phyloP scores from a whole-genome alignment of 64 coral and sea anemone genomes.

The Dendrophyllia cribrosa region DNA sequence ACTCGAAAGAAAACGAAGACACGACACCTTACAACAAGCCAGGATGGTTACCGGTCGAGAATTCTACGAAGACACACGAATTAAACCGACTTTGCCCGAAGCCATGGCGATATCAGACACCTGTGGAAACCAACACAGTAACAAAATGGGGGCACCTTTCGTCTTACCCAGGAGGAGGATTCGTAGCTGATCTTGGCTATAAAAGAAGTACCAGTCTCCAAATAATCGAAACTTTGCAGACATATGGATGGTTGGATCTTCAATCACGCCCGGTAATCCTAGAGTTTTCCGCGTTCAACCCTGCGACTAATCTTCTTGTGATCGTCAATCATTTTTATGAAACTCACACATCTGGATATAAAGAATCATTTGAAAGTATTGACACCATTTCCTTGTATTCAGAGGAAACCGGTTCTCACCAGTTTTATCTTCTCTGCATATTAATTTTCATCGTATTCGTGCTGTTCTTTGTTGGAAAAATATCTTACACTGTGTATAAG shows the following conservation, averaged over 20 bases:
- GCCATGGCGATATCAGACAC: constrained; percentile 48
- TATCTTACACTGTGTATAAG: constrained; percentile 14
- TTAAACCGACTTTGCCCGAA: constrained; percentile 15
- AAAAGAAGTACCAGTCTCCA: neutral
- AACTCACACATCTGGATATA: neutral
- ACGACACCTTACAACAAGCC: neutral
- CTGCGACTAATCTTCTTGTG: constrained; percentile 29
- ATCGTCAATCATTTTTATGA: constrained; percentile 38
- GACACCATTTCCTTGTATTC: constrained; percentile 37
- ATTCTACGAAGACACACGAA: neutral
- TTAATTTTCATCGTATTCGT: constrained; percentile 25
- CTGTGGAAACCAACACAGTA: neutral
- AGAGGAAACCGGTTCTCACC: constrained; percentile 8
- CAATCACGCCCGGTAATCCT: constrained; percentile 23
- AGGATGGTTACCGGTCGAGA: constrained; percentile 8
- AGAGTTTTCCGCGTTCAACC: constrained; percentile 36
- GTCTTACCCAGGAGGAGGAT: constrained; percentile 37
- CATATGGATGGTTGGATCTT: constrained; percentile 22
- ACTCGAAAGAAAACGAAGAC: constrained; percentile 37
- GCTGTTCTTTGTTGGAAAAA: constrained; percentile 9
- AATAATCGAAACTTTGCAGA: constrained; percentile 25
- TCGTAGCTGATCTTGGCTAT: neutral
- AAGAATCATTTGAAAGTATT: constrained; percentile 10
- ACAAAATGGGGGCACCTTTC: constrained; percentile 18
- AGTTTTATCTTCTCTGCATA: constrained; percentile 44